Conservation (phyloP, 2,797 vertebrate genomes). For the Craterocephalus amniculus region DNA sequence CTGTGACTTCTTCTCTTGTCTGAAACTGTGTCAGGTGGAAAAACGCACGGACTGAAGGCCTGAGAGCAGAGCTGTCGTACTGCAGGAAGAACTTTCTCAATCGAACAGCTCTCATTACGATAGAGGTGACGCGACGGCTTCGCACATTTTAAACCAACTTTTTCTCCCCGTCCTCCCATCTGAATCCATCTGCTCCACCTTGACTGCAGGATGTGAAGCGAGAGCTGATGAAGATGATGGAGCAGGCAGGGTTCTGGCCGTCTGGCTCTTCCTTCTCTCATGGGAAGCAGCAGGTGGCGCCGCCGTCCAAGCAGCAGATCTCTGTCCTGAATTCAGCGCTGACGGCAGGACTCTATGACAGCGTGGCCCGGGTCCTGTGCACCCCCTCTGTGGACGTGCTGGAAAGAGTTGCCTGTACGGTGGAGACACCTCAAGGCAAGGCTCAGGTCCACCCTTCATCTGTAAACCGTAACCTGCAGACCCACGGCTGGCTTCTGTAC, state of each 20-base stretch:
- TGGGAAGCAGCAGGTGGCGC: conserved; percentile 35
- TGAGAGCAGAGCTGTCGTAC: conserved; percentile 86
- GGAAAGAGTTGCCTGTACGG: conserved; percentile 88
- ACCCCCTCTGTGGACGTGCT: conserved; percentile 90
- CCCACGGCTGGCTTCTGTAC: conserved; percentile 93
- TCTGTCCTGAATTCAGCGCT: conserved; percentile 91
- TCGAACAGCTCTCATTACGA: conserved; percentile 91
- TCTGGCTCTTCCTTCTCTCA: conserved; percentile 49
- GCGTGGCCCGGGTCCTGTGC: conserved; percentile 87
- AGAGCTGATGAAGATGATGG: conserved; percentile 92
- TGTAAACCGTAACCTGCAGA: conserved; percentile 93
- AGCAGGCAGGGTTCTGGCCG: conserved; percentile 89
- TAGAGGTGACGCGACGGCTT: conserved; percentile 83
- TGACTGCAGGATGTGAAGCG: conserved; percentile 89
- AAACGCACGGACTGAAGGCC: conserved; percentile 85
- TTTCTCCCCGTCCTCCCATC: neutral
- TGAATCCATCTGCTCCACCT: neutral
- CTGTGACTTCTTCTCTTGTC: neutral
- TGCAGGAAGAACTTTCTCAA: conserved; percentile 94
- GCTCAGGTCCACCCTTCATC: conserved; percentile 96
- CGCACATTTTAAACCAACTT: neutral
- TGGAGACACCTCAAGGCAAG: conserved; percentile 94
- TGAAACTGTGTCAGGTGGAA: conserved; percentile 86
- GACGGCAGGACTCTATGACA: conserved; percentile 95
- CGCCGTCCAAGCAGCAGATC: conserved; percentile 83